phyloP scores from a whole-genome alignment of 2,113 vertebrate species.

The Carollia perspicillata region DNA sequence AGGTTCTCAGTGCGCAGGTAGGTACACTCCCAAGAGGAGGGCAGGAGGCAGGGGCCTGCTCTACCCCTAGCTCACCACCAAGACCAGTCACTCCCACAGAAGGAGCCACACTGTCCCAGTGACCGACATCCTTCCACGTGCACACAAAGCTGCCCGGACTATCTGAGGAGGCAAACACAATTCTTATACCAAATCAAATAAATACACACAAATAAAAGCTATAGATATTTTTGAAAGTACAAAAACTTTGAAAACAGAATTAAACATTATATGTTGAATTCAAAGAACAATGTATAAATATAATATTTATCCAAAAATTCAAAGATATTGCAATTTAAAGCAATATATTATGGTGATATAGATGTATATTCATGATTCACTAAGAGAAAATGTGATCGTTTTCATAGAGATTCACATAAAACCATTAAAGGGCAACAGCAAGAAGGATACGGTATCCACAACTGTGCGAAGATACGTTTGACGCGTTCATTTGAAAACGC shows the following conservation, averaged over 20 bases:
- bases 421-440: not conserved
- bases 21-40: not conserved
- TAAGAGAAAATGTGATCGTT: not conserved
- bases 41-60: not conserved
- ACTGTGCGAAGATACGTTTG: not conserved
- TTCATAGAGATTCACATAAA: not conserved
- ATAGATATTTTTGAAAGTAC: not conserved
- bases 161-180: not conserved
- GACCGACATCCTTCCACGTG: not conserved
- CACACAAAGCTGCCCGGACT: not conserved
- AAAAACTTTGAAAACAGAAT: not conserved
- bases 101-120: not conserved
- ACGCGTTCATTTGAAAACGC: not conserved
- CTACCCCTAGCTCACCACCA: not conserved
- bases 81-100: not conserved
- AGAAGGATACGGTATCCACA: not conserved
- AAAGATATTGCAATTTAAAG: not conserved
- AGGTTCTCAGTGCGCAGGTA: not conserved
- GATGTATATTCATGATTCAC: not conserved
- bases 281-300: not conserved
- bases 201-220: not conserved
- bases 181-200: not conserved
- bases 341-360: not conserved
- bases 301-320: not conserved
- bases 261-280: not conserved